Conservation (phyloP, 2,113 vertebrate species). For the Nansenia antarctica region DNA sequence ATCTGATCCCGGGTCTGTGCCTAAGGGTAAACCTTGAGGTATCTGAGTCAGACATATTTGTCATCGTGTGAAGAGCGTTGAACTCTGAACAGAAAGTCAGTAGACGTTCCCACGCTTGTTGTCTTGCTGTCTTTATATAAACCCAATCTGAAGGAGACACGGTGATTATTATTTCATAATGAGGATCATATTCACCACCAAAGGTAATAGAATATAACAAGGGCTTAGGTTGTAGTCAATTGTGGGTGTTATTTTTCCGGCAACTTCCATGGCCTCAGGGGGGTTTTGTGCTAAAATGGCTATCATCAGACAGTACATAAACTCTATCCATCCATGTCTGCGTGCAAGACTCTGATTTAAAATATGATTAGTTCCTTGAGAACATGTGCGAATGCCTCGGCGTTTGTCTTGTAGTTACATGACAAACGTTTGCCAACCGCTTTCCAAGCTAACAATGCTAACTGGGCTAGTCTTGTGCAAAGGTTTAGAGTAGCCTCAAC, state of each 20-base stretch:
- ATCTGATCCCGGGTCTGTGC: too few relatives aligned
- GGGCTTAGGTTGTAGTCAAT: slow-evolving; percentile 29
- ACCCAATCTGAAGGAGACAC: slow-evolving; percentile 36
- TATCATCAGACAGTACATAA: slow-evolving; percentile 29
- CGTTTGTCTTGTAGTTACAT: background rate
- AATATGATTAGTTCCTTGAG: too few relatives aligned
- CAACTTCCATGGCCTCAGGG: slow-evolving; percentile 56
- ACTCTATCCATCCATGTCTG: background rate
- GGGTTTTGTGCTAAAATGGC: slow-evolving; percentile 27
- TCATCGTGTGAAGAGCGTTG: too few relatives aligned
- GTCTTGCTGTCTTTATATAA: slow-evolving; percentile 33
- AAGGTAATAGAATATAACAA: slow-evolving; percentile 43
- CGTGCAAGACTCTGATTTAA: background rate
- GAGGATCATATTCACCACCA: slow-evolving; percentile 48
- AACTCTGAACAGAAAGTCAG: too few relatives aligned
- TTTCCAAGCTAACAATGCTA: slow-evolving; percentile 1
- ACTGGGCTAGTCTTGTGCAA: slow-evolving; percentile 1
- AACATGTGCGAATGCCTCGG: background rate
- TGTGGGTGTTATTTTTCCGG: slow-evolving; percentile 52
- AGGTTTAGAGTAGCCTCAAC: slow-evolving; percentile 14
- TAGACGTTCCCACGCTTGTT: slow-evolving; percentile 53
- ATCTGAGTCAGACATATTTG: too few relatives aligned
- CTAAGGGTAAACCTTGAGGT: too few relatives aligned
- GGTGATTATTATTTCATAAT: slow-evolving; percentile 36
- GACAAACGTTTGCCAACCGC: background rate